Base-by-base conservation (phyloP, 1,140 invertebrate species). In the Drosophila mayri region DNA sequence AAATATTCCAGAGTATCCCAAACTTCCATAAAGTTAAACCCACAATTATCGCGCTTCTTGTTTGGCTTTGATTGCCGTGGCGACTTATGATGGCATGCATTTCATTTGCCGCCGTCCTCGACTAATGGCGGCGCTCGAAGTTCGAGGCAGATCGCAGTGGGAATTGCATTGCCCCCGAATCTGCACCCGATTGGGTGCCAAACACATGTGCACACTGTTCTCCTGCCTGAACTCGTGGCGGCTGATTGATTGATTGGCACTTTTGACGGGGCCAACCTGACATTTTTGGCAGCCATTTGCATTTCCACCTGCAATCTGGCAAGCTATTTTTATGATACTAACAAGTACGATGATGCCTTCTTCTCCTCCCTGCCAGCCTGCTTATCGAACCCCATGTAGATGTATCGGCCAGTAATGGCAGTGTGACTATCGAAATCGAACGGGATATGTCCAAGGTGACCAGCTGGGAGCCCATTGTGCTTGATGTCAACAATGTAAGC, bases 401-500 rank as follows among this genome's bases (percentile, higher is more conserved):
- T n/a, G 62, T 68, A 10, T 92, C 88, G 5, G 47, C 43, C 28
- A 93, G 54, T 63, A 92, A 92, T 44, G 92, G 92, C 62, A 92
- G 78, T 50, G 54, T 93, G 49, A 40, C 58, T 47, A 92, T 93
- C 40, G 76, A 83, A 20, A 88, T 93, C 32, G 75, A 82, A 40
- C 79, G 91, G 55, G 92, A 93, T 61, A 28, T 72, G 14, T 20
- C 54, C 49, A 87, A 87, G 40, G 74, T 90, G 38, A 65, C 55
- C 44, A 78, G 61, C 44, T 81, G 90, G 68, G 77, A 91, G 46
- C 91, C 92, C 43, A 93, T 93, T 57, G 85, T 93, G 4, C 70
- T 93, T 22, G 92, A 93, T 50, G 87, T 93, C 10, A 61, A 91
- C 32, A 92, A 93, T 37, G 79, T 93, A 14, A 91, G 77, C 61